Conservation (phyloP, 2,888 invertebrate genomes). For the Acleris holmiana region DNA sequence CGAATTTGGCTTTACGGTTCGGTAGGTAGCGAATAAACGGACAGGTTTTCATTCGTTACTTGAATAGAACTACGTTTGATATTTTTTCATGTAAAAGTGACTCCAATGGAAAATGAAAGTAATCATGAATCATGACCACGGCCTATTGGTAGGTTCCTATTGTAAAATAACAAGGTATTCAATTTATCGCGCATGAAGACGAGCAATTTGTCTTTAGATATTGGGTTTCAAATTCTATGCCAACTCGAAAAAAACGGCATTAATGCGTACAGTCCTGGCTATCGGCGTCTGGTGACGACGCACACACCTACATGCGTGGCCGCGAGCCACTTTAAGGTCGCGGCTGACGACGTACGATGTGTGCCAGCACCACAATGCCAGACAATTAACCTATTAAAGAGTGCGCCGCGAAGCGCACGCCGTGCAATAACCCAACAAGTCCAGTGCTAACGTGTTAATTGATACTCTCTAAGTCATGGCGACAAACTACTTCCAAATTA, state of each 20-base stretch:
- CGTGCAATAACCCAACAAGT: conserved; percentile 70
- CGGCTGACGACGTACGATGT: conserved; percentile 74
- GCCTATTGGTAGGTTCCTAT: conserved; percentile 17
- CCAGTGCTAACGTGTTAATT: conserved; percentile 60
- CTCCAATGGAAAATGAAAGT: conserved; percentile 28
- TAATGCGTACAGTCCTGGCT: conserved; percentile 27
- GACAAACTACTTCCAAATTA: conserved; percentile 3
- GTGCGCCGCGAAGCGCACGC: conserved; percentile 67
- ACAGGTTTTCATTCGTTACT: conserved; percentile 28
- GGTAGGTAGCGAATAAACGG: conserved; percentile 54
- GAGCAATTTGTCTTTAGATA: conserved; percentile 24
- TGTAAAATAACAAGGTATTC: conserved; percentile 17
- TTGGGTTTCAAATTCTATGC: conserved; percentile 26
- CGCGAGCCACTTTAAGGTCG: conserved; percentile 80
- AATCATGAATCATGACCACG: conserved; percentile 2
- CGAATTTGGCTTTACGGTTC: conserved; percentile 53
- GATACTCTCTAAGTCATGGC: conserved; percentile 48
- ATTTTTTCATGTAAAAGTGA: conserved; percentile 27
- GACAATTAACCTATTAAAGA: conserved; percentile 82
- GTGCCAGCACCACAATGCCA: conserved; percentile 82
- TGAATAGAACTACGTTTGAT: conserved; percentile 7
- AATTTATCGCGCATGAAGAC: conserved; percentile 2
- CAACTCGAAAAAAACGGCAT: conserved; percentile 16
- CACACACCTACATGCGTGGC: conserved; percentile 73
- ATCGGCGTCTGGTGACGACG: conserved; percentile 65